A percentile compares a stretch with the other conserved stretches of the same genome.
Evolutionary conservation across 1,140 invertebrate genomes (phyloP).

Genomic region (Zaprionus davidi): DNA sequence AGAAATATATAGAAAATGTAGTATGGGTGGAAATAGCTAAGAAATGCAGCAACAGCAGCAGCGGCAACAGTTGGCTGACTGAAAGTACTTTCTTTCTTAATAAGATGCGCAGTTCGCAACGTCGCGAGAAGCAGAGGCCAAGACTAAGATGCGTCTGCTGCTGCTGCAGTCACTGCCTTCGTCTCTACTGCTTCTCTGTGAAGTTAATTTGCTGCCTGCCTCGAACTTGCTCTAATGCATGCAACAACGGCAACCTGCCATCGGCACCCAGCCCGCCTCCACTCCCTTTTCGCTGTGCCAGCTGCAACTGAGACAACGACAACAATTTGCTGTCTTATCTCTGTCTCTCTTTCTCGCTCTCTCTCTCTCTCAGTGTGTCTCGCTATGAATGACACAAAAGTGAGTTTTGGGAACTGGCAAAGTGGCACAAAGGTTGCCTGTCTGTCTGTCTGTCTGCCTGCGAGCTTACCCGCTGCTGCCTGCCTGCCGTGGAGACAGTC

Average conservation of each 20-base stretch:
- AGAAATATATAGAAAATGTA: conserved; percentile 56
- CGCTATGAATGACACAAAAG: conserved; percentile 70
- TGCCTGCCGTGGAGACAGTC: conserved; percentile 53
- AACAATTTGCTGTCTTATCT: conserved; percentile 72
- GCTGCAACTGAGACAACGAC: conserved; percentile 60
- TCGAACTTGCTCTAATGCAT: conserved; percentile 81
- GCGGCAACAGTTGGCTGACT: conserved; percentile 65
- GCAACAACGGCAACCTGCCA: conserved; percentile 52
- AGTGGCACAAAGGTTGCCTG: conserved; percentile 80
- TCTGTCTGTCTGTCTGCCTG: conserved; percentile 34
- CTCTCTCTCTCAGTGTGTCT: not conserved
- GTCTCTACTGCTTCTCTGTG: conserved; percentile 34
- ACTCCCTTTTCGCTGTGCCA: conserved; percentile 2
- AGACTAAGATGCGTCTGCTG: conserved; percentile 35
- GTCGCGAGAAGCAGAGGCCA: conserved; percentile 24
- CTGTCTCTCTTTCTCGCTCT: conserved; percentile 8
- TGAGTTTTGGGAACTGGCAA: conserved; percentile 81
- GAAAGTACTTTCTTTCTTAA: conserved; percentile 83
- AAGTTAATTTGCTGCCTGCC: conserved; percentile 78
- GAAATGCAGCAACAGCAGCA: conserved; percentile 42
- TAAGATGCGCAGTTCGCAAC: conserved; percentile 75
- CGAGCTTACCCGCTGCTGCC: conserved; percentile 2
- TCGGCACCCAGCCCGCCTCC: not conserved
- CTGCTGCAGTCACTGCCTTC: conserved; percentile 30
- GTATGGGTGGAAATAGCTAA: conserved; percentile 57